Evolutionary conservation across 2,797 vertebrate species (phyloP).

Genomic region (Megaceryle alcyon): DNA sequence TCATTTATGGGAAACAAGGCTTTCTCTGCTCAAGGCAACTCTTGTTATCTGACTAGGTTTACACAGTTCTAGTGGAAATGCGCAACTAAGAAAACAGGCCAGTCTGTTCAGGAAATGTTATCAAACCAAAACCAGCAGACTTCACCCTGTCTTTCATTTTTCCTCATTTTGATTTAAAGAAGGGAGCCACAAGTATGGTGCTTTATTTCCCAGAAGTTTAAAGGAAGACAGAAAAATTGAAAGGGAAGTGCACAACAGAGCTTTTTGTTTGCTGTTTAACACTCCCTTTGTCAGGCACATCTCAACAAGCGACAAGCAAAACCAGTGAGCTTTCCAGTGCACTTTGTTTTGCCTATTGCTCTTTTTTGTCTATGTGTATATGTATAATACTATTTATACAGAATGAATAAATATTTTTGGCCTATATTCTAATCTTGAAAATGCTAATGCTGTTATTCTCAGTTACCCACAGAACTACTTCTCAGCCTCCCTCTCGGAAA

Average conservation of each 20-base stretch:
- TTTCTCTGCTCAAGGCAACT: not conserved
- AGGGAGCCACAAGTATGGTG: not conserved
- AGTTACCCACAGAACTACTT: not conserved
- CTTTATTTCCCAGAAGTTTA: conserved; percentile 12
- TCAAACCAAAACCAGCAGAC: not conserved
- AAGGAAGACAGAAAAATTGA: not conserved
- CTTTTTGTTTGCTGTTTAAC: not conserved
- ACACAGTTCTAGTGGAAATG: not conserved
- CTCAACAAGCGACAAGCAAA: not conserved
- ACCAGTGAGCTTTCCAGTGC: not conserved
- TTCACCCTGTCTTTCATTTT: not conserved
- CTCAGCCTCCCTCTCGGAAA: not conserved
- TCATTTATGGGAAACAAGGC: not conserved
- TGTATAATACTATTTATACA: not conserved
- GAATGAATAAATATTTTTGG: not conserved
- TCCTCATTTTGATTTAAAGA: conserved; percentile 28
- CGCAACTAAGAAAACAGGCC: not conserved
- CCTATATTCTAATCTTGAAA: not conserved
- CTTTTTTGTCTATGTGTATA: not conserved
- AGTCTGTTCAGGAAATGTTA: not conserved
- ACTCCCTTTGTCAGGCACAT: not conserved
- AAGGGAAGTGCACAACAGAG: not conserved
- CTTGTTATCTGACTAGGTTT: not conserved
- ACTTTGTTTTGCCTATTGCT: not conserved
- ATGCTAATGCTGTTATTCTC: not conserved